Percentiles rank a stretch among this genome's conserved stretches.
Evolutionary conservation across 1,140 invertebrate genomes (phyloP).

Genomic region (Ptiloglossa arizonensis): DNA sequence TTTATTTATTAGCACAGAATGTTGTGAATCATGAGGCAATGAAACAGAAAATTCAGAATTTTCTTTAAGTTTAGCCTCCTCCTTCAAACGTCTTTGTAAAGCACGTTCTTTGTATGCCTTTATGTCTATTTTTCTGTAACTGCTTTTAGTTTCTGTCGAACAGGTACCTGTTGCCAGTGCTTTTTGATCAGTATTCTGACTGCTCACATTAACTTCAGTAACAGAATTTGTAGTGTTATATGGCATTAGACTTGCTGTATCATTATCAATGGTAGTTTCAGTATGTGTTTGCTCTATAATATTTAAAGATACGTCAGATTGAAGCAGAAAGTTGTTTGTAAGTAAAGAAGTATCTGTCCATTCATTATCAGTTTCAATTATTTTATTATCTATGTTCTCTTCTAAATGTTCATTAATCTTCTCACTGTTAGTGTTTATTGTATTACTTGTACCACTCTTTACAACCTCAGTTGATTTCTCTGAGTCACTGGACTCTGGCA

Average conservation of each 20-base stretch:
- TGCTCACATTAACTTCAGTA: background rate
- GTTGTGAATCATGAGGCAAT: background rate
- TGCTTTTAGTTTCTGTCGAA: background rate
- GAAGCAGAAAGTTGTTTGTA: background rate
- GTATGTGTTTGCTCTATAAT: background rate
- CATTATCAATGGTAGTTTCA: background rate
- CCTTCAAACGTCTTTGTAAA: slow-evolving; percentile 66
- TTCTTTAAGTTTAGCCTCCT: slow-evolving; percentile 48
- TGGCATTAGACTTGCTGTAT: too few species aligned
- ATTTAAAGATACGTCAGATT: background rate
- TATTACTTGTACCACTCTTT: background rate
- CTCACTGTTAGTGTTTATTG: background rate
- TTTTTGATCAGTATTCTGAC: background rate
- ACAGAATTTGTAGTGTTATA: background rate
- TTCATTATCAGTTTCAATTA: background rate
- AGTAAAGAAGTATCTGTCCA: background rate
- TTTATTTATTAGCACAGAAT: background rate
- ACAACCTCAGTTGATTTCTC: background rate
- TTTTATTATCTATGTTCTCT: background rate
- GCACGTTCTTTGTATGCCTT: slow-evolving; percentile 75
- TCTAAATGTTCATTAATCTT: background rate
- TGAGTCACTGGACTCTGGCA: slow-evolving; percentile 64
- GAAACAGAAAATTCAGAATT: background rate
- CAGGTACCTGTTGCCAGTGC: background rate
- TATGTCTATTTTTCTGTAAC: slow-evolving; percentile 74